Evolutionary conservation across 2,888 invertebrate species (phyloP), one percentile per base, ranked within the genome.

Genomic region (Belgica antarctica): DNA sequence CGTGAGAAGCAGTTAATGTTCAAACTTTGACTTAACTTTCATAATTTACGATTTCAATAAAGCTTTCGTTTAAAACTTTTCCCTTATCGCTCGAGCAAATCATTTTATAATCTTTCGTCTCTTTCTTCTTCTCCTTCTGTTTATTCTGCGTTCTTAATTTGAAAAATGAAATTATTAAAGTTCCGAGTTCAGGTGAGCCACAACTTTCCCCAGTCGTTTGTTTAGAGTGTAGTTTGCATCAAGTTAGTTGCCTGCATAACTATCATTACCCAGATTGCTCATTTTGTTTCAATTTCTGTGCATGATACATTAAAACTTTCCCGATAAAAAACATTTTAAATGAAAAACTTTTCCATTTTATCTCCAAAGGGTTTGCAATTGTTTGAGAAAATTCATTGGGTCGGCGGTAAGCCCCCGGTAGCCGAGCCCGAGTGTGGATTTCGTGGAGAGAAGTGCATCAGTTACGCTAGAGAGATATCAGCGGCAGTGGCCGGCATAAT

Each of bases 391-490:
- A 87, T 95, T 74, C 84, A 88, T 72, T 96, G 95, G 95, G 83
- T 90, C 24, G 85, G 86, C 10, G 87, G 87, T 7, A 82, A 82
- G 59, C 89, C 89, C 41, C 95, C 96, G 0, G 83, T 89, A 15
- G 90, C 94, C 1, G 92, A 92, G 75, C 96, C 95, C 1, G 82
- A 83, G 25, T 96, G 96, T 79, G 96, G 96, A n/a, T 96, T 93
- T 79, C 83, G 87, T 34, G 92, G 90, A 69, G 92, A 94, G 81
- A 90, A 90, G 78, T 96, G 96, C 79, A 89, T 90, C 76, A 89
- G 94, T 94, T 89, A 92, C 77, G 90, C 92, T 0, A 87, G 88
- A 61, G 92, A 94, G 76, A 93, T 94, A 78, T 85, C 89, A 0
- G 86, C 88, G 1, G 92, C 92, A 1, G 86, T 93, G 0, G 87